Evolutionary conservation across 2,888 invertebrate genomes (phyloP).

Genomic region (Hoplodrina ambigua): DNA sequence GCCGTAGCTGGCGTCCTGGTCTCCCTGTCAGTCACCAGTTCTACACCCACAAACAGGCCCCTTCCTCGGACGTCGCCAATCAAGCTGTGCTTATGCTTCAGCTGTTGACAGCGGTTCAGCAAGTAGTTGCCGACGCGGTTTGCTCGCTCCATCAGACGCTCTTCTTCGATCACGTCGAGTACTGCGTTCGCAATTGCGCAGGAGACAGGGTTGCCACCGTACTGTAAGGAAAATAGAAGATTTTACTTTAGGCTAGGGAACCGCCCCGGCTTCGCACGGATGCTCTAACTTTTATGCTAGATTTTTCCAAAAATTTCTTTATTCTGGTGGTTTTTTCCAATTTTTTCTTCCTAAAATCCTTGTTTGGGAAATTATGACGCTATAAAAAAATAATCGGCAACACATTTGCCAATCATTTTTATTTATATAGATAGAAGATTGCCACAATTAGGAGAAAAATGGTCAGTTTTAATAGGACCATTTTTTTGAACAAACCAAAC

Average conservation of each 20-base stretch:
- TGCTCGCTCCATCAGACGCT: constrained; percentile 96
- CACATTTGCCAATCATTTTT: too few species aligned
- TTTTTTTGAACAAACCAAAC: background rate
- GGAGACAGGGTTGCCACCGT: constrained; percentile 99
- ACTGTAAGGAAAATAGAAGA: constrained; percentile 89
- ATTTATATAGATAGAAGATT: background rate
- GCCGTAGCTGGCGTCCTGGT: constrained; percentile 95
- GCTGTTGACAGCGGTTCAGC: constrained; percentile 91
- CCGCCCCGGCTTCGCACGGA: too few species aligned
- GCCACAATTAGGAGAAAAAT: background rate
- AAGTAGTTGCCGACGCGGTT: constrained; percentile 95
- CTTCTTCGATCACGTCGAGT: constrained; percentile 97
- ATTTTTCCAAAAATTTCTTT: too few species aligned
- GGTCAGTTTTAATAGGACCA: background rate
- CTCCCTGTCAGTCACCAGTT: constrained; percentile 95
- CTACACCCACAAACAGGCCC: constrained; percentile 98
- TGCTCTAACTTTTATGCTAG: too few species aligned
- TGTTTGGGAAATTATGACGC: too few species aligned
- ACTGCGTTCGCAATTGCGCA: constrained; percentile 99
- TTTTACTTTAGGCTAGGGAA: background rate
- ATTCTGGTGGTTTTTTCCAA: too few species aligned
- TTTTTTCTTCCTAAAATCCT: too few species aligned
- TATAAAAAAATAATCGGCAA: too few species aligned
- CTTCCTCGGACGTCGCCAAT: constrained; percentile 97
- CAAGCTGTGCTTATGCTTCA: constrained; percentile 94